Conservation (phyloP, 2,113 vertebrate species). For the Alouatta palliata region DNA sequence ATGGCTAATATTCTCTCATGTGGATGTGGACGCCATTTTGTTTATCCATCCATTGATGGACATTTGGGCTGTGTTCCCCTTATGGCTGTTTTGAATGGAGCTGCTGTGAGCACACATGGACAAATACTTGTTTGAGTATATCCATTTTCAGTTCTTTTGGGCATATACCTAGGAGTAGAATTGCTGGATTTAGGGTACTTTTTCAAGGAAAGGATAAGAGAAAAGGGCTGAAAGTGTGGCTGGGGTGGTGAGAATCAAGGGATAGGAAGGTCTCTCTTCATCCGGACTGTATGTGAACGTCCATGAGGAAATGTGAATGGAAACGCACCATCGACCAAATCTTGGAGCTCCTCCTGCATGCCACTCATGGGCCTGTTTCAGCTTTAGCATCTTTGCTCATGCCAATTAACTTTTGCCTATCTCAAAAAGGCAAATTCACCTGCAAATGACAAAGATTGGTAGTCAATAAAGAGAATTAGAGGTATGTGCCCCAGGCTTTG, state of each 20-base stretch:
- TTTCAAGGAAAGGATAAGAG: not conserved
- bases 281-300: not conserved
- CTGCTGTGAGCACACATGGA: not conserved
- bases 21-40: not conserved
- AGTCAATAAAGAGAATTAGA: slow-evolving; percentile 19
- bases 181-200: not conserved
- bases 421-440: slow-evolving; percentile 26
- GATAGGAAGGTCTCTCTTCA: not conserved
- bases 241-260: not conserved
- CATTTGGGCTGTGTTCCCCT: not conserved
- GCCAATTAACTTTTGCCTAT: not conserved
- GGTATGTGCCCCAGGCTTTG: not conserved
- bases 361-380: not conserved
- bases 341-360: not conserved
- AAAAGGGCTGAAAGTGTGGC: not conserved
- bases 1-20: not conserved
- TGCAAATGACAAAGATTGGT: not conserved
- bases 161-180: not conserved
- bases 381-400: not conserved
- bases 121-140: not conserved
- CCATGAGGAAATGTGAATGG: not conserved
- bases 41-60: not conserved
- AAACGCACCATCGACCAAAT: not conserved
- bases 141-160: not conserved
- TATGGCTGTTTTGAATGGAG: not conserved